Conservation (phyloP, 2,888 invertebrate genomes). For the Polydrusus tereticollis region DNA sequence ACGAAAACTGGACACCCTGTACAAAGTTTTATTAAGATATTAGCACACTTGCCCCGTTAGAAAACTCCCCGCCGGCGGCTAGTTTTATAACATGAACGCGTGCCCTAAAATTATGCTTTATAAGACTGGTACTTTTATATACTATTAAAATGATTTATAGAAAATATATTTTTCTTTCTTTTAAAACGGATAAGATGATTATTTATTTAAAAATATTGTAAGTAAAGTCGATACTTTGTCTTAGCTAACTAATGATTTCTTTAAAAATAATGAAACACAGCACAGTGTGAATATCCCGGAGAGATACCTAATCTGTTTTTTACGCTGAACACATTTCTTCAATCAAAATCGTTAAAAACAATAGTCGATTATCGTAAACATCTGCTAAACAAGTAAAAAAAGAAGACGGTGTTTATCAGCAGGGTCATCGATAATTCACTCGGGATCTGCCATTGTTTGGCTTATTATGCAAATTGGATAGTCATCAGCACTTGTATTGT, state of each 20-base stretch:
- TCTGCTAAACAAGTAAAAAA: slow-evolving; percentile 6
- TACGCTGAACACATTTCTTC: neutral
- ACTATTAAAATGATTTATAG: too few species aligned
- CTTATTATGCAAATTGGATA: slow-evolving; percentile 22
- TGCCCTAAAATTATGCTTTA: too few species aligned
- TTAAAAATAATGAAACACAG: neutral
- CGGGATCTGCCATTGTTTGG: slow-evolving; percentile 12
- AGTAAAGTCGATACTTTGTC: too few species aligned
- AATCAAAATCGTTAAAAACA: neutral
- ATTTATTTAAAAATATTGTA: too few species aligned
- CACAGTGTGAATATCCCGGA: neutral
- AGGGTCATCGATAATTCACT: slow-evolving; percentile 23
- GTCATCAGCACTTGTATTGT: slow-evolving; percentile 31
- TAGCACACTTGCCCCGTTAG: too few species aligned
- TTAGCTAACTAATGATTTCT: neutral
- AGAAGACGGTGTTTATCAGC: slow-evolving; percentile 10
- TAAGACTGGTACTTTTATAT: too few species aligned
- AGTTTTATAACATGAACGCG: too few species aligned
- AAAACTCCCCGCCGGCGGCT: too few species aligned
- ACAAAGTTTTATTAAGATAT: too few species aligned
- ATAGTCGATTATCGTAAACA: neutral
- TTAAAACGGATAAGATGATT: too few species aligned
- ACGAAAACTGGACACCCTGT: too few species aligned
- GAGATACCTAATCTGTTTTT: neutral
- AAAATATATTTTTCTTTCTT: too few species aligned